Conservation (phyloP, 1,140 invertebrate genomes). For the Drosophila varians region DNA sequence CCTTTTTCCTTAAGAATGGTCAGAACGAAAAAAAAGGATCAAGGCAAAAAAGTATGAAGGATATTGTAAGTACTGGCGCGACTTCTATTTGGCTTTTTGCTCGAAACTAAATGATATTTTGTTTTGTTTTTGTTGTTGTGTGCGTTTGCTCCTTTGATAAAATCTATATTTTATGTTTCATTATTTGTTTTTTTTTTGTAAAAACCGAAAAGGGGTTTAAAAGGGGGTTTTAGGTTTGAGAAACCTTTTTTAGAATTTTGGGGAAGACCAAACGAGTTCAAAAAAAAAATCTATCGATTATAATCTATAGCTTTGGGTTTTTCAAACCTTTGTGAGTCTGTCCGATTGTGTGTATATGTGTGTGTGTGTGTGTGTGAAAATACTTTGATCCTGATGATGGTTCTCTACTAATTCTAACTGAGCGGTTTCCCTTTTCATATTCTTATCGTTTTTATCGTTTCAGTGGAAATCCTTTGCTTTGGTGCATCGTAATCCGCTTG, state of each 20-base stretch:
- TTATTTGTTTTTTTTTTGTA: not conserved
- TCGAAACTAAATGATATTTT: not conserved
- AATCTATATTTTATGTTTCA: no score
- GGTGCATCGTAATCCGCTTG: slow-evolving; percentile 40
- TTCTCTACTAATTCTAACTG: slow-evolving; percentile 40
- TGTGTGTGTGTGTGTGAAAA: slow-evolving; percentile 14
- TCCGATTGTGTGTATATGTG: no score
- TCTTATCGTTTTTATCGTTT: not conserved
- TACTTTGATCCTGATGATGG: slow-evolving; percentile 39
- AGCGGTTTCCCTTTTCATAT: slow-evolving; percentile 14
- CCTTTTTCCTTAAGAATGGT: not conserved
- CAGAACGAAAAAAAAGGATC: not conserved
- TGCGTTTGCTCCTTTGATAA: slow-evolving; percentile 6
- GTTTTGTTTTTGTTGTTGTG: not conserved
- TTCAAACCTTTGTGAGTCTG: slow-evolving; percentile 33
- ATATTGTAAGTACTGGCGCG: not conserved
- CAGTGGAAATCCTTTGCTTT: slow-evolving; percentile 23
- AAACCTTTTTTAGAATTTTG: slow-evolving; percentile 1
- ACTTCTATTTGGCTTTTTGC: not conserved
- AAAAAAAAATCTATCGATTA: not conserved
- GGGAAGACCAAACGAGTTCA: slow-evolving; percentile 30
- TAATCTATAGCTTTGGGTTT: slow-evolving; percentile 41
- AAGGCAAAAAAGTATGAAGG: not conserved
- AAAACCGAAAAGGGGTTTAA: not conserved
- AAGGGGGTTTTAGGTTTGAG: not conserved